Evolutionary conservation across 2,888 invertebrate genomes (phyloP).

Genomic region (Tenthredo amoena): DNA sequence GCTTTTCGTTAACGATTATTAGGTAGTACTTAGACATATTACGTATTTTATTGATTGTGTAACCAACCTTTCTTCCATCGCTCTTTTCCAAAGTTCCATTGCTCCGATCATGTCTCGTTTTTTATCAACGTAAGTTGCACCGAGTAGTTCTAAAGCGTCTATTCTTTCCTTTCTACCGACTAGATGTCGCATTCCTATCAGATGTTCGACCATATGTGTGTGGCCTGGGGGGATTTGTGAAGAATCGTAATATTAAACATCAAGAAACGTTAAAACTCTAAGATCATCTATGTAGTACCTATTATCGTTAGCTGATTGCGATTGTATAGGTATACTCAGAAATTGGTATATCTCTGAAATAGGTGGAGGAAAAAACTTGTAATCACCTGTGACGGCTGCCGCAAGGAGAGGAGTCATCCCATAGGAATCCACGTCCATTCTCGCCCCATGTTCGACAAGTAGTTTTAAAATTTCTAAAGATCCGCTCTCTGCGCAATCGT

Average conservation of each 20-base stretch:
- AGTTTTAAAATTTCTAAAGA: slow-evolving; percentile 95
- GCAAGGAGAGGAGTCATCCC: slow-evolving; percentile 98
- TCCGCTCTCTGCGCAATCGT: slow-evolving; percentile 98
- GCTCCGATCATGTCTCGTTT: slow-evolving; percentile 96
- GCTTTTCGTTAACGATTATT: not conserved
- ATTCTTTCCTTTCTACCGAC: slow-evolving; percentile 90
- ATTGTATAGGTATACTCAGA: not conserved
- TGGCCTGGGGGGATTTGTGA: slow-evolving; percentile 82
- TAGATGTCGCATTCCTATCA: slow-evolving; percentile 84
- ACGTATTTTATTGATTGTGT: not conserved
- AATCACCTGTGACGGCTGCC: slow-evolving; percentile 87
- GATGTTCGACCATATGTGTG: slow-evolving; percentile 94
- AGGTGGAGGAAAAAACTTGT: not conserved
- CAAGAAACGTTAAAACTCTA: not conserved
- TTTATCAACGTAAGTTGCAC: slow-evolving; percentile 98
- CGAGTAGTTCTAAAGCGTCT: slow-evolving; percentile 94
- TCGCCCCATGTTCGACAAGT: slow-evolving; percentile 91
- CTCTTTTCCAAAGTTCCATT: slow-evolving; percentile 92
- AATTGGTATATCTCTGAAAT: not conserved
- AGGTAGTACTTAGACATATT: not conserved
- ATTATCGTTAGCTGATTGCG: too few species aligned
- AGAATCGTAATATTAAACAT: not conserved
- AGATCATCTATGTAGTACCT: too few species aligned
- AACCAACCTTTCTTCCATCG: slow-evolving; percentile 91
- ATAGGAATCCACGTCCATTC: slow-evolving; percentile 96